phyloP scores from a whole-genome alignment of 1,140 invertebrate species.

The Conopomorpha cramerella region DNA sequence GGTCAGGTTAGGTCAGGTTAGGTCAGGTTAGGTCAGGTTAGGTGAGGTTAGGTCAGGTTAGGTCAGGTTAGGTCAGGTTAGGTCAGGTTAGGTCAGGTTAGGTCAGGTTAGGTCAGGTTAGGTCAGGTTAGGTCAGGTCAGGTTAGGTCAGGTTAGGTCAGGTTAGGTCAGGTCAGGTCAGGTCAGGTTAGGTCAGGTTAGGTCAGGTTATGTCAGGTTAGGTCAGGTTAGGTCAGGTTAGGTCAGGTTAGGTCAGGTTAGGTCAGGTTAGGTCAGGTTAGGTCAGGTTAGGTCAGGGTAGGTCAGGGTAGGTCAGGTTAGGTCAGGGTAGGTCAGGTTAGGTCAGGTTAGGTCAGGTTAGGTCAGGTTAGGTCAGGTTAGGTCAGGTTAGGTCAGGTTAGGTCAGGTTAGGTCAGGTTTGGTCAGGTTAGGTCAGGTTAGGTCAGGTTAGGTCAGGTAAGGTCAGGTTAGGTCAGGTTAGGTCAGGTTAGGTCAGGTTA shows the following conservation, averaged over 20 bases:
- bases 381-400: not conserved
- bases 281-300: not conserved
- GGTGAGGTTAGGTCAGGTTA: not conserved
- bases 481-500: not conserved
- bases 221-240: not conserved
- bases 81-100: not conserved
- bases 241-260: not conserved
- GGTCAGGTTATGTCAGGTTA: not conserved
- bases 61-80: not conserved
- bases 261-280: not conserved
- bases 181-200: not conserved
- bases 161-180: not conserved
- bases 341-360: not conserved
- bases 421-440: not conserved
- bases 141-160: not conserved
- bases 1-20: not conserved
- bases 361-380: not conserved
- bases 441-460: not conserved
- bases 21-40: not conserved
- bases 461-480: not conserved
- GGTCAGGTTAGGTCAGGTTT: not conserved
- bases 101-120: not conserved
- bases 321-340: not conserved
- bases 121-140: not conserved
- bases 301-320: not conserved